A percentile compares a stretch with the other conserved stretches of the same genome.
Evolutionary conservation across 2,888 invertebrate species (phyloP).

Genomic region (Latheticus oryzae): DNA sequence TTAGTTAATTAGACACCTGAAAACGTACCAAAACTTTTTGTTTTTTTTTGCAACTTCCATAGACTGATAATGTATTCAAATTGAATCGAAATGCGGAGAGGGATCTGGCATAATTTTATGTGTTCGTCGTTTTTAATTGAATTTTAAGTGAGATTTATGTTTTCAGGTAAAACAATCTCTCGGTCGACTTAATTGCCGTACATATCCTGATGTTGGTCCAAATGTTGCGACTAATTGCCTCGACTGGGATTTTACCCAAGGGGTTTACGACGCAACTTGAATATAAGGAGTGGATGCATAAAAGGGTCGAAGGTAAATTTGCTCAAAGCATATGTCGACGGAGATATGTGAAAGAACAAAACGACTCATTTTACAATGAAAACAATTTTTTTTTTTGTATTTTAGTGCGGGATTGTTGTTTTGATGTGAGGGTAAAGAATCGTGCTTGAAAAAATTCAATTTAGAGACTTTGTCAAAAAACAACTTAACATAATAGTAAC

Average conservation of each 20-base stretch:
- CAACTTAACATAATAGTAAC: too few relatives aligned
- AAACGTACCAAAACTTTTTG: too few relatives aligned
- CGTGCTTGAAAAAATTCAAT: too few relatives aligned
- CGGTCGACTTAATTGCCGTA: constrained; percentile 35
- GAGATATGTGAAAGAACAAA: too few relatives aligned
- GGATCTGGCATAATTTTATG: constrained; percentile 18
- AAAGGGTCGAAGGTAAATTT: too few relatives aligned
- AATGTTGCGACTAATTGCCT: constrained; percentile 39
- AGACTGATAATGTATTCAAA: constrained; percentile 15
- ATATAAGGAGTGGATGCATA: constrained; percentile 6
- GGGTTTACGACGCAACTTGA: constrained; percentile 16
- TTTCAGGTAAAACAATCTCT: constrained; percentile 38
- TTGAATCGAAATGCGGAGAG: constrained; percentile 18
- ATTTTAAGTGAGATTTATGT: constrained; percentile 44
- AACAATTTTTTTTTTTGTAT: too few relatives aligned
- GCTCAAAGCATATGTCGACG: too few relatives aligned
- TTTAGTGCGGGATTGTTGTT: too few relatives aligned
- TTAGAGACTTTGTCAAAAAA: too few relatives aligned
- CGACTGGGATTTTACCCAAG: constrained; percentile 24
- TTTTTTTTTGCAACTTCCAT: constrained; percentile 1
- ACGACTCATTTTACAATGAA: too few relatives aligned
- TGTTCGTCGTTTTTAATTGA: constrained; percentile 35
- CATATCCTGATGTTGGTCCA: constrained; percentile 33
- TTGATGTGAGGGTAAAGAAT: too few relatives aligned
- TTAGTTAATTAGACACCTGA: too few relatives aligned